phyloP scores from a whole-genome alignment of 1,140 invertebrate species.

The Periplaneta americana region DNA sequence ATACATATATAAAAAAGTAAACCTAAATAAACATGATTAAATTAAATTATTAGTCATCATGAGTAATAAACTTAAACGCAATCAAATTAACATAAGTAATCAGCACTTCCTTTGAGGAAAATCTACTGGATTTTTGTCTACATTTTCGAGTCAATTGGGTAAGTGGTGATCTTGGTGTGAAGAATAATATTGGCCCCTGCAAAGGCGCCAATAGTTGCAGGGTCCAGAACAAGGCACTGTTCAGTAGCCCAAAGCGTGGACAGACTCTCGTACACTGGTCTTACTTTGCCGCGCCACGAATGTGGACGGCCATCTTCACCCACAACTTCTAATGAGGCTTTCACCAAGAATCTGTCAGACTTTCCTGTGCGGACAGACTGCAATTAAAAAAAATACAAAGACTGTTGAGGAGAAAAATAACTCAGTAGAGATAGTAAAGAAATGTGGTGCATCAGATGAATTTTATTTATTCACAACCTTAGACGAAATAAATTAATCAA shows the following conservation, averaged over 20 bases:
- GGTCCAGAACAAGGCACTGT: neutral
- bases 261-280: neutral
- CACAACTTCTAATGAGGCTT: conserved; percentile 8
- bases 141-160: too few species aligned
- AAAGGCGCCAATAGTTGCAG: neutral
- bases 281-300: neutral
- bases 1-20: too few species aligned
- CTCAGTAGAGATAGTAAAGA: too few species aligned
- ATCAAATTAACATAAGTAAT: too few species aligned
- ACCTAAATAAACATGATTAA: too few species aligned
- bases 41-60: too few species aligned
- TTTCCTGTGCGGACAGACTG: neutral
- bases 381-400: neutral
- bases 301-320: conserved; percentile 1
- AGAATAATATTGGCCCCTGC: neutral
- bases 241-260: neutral
- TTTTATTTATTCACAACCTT: too few species aligned
- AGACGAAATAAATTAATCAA: too few species aligned
- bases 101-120: too few species aligned
- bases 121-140: too few species aligned
- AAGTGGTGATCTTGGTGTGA: neutral
- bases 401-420: neutral
- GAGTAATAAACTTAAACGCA: too few species aligned
- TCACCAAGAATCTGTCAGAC: neutral
- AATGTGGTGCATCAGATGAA: too few species aligned